Conservation (phyloP, 2,113 vertebrate species). For the Hippotragus niger region DNA sequence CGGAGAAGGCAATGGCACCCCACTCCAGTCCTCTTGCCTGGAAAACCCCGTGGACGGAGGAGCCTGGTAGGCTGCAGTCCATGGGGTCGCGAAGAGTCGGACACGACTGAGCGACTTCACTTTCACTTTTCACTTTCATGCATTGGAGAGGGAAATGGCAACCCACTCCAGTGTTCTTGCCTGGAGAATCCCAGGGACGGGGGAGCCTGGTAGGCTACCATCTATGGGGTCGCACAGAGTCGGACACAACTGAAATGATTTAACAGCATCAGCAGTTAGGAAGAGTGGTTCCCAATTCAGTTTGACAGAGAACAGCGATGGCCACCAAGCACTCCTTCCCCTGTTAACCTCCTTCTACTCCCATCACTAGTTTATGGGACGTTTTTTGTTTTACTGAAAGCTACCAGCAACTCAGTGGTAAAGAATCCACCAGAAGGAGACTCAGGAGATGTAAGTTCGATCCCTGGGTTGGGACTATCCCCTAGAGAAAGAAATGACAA, state of each 20-base stretch:
- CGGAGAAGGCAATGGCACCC: not conserved
- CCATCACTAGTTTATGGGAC: not conserved
- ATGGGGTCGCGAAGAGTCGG: not conserved
- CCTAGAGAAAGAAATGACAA: not conserved
- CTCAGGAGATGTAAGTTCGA: not conserved
- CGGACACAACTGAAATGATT: accelerated
- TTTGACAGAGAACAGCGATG: not conserved
- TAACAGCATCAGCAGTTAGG: not conserved
- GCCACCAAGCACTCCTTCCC: not conserved
- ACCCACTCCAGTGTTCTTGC: not conserved
- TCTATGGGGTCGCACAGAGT: not conserved
- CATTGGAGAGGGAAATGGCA: not conserved
- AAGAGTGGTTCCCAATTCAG: not conserved
- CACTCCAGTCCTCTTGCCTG: not conserved
- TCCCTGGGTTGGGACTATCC: not conserved
- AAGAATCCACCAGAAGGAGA: not conserved
- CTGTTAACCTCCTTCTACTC: not conserved
- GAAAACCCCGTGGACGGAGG: not conserved
- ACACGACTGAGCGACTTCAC: not conserved
- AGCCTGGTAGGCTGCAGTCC: too few species aligned
- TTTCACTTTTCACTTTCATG: not conserved
- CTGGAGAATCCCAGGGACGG: not conserved
- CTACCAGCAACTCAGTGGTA: not conserved
- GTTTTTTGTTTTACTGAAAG: not conserved
- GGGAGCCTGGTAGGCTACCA: not conserved